Evolutionary conservation across 1,140 invertebrate genomes (phyloP), one percentile per base, ranked within the genome.

Genomic region (Zaprionus inermis): DNA sequence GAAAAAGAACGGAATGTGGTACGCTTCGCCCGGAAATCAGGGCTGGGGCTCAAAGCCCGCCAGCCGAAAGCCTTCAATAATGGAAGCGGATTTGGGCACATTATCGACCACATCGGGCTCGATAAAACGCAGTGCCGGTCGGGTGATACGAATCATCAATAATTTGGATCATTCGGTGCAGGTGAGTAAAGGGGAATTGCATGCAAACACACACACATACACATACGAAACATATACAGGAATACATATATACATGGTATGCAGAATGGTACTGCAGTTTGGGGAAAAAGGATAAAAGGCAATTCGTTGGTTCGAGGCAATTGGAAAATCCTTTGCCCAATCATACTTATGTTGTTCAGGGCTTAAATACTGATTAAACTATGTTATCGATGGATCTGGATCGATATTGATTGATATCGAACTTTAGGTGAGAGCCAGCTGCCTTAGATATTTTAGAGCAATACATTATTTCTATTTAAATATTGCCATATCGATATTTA

Each of bases 81-180:
- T 95, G 71, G 95, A 96, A 90, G 95, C 95, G 58, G 95, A 96
- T 89, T 94, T 95, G 51, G 95, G 95, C 46, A 95, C 95, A 55
- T 94, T 95, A 10, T 92, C 91, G 67, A 92, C 91, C 76, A 93
- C 93, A 44, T 94, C 94, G 59, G 95, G 95, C 41, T 93, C 93
- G 76, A 93, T 94, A 84, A 97, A 97, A 82, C 95, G 96, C 30
- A 95, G 95, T 71, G 96, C 96, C 20, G 96, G 97, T 44, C 94
- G 97, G 68, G 96, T 98, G 66, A 97, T 98, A 84, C 94, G 97
- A 63, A 97, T 98, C 90, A 97, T 98, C 90, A 98, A 98, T 93
- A 97, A 97, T 91, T 95, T 96, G 93, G 97, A 98, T 92, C 97
- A 97, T 86, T 96, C 96, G 28, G 96, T 98, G 78, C 97, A 98